phyloP scores from a whole-genome alignment of 2,888 invertebrate genomes.

The Ethmia dodecea region DNA sequence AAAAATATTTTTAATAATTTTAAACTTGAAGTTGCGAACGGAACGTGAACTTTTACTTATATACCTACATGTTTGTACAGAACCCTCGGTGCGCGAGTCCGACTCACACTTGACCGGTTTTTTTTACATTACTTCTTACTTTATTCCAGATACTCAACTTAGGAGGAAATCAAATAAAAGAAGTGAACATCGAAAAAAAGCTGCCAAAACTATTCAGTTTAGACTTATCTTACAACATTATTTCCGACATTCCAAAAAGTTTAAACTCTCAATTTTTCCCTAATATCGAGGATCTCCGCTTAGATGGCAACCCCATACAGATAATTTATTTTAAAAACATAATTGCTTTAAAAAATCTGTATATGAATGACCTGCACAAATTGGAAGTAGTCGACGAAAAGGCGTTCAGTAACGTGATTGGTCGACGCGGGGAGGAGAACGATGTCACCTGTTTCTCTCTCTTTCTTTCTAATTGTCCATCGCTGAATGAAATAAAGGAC shows the following conservation, averaged over 20 bases:
- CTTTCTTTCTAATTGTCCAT: slow-evolving; percentile 61
- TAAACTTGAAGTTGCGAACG: too few relatives aligned
- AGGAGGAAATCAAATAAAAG: slow-evolving; percentile 64
- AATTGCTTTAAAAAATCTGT: slow-evolving; percentile 57
- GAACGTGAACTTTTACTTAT: too few relatives aligned
- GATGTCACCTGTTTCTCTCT: slow-evolving; percentile 63
- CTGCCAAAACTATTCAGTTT: slow-evolving; percentile 59
- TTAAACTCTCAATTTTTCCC: slow-evolving; percentile 62
- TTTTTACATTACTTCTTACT: too few relatives aligned
- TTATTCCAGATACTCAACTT: slow-evolving; percentile 60
- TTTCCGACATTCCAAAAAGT: slow-evolving; percentile 60
- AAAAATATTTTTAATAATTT: too few relatives aligned
- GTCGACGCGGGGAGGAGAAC: slow-evolving; percentile 39
- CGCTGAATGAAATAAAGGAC: slow-evolving; percentile 51
- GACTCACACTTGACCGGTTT: too few relatives aligned
- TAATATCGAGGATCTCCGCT: slow-evolving; percentile 59
- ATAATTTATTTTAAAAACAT: slow-evolving; percentile 65
- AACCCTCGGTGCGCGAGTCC: too few relatives aligned
- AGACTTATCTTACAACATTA: slow-evolving; percentile 71
- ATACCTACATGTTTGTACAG: too few relatives aligned
- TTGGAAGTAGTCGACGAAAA: slow-evolving; percentile 53
- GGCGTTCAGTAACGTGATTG: slow-evolving; percentile 67
- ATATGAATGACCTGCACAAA: slow-evolving; percentile 55
- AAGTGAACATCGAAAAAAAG: slow-evolving; percentile 57
- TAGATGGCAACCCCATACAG: slow-evolving; percentile 73